Percentiles rank a stretch among this genome's conserved stretches.
phyloP scores from a whole-genome alignment of 1,140 invertebrate genomes.

The Plutomurus gul region DNA sequence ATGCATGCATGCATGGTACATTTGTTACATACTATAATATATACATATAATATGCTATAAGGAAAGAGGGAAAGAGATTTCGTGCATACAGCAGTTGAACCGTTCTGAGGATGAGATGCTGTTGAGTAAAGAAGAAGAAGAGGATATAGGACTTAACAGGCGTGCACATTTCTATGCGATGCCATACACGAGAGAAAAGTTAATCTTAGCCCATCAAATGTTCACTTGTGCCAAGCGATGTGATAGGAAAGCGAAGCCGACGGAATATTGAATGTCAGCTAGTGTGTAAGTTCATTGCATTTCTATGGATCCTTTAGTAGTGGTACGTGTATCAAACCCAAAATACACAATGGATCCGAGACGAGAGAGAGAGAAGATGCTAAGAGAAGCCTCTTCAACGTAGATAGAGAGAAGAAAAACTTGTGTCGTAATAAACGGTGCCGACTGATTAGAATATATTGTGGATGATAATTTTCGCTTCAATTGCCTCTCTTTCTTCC shows the following conservation, averaged over 20 bases:
- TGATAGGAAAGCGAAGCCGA: neutral
- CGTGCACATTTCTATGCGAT: too few relatives aligned
- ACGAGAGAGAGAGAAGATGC: neutral
- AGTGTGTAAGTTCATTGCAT: conserved; percentile 20
- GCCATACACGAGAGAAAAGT: neutral
- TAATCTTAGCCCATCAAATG: conserved; percentile 7
- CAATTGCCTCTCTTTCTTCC: conserved; percentile 41
- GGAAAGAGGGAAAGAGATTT: too few relatives aligned
- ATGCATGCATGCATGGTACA: too few relatives aligned
- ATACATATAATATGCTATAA: too few relatives aligned
- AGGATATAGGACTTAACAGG: too few relatives aligned
- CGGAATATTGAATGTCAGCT: neutral
- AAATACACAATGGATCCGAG: conserved; percentile 22
- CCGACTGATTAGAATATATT: conserved; percentile 51
- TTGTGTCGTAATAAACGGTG: conserved; percentile 32
- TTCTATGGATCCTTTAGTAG: neutral
- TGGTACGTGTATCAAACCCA: neutral
- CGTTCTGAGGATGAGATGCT: too few relatives aligned
- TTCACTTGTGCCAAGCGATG: neutral
- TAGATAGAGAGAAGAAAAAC: conserved; percentile 29
- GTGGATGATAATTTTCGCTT: conserved; percentile 50
- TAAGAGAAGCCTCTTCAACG: too few relatives aligned
- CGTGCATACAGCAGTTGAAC: too few relatives aligned
- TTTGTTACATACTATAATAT: too few relatives aligned
- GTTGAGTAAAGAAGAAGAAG: too few relatives aligned